Evolutionary conservation across 2,113 vertebrate genomes (phyloP).

Genomic region (Caracal caracal): DNA sequence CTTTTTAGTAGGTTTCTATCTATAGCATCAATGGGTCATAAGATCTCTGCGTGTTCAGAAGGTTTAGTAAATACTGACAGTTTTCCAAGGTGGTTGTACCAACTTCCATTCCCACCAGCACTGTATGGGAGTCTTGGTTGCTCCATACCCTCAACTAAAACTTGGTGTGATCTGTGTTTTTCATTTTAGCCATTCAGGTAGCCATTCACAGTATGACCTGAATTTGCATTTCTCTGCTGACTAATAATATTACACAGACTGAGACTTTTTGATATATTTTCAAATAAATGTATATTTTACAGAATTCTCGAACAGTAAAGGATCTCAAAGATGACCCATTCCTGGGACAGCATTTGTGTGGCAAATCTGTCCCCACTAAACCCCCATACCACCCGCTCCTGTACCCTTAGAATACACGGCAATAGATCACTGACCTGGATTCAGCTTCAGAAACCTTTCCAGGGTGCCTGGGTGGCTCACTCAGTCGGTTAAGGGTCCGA

Average conservation of each 20-base stretch:
- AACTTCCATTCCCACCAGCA: background rate
- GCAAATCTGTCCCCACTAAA: background rate
- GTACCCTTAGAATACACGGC: fast-evolving
- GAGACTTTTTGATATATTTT: background rate
- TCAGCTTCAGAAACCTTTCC: background rate
- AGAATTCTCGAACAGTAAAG: background rate
- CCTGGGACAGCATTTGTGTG: background rate
- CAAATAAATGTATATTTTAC: background rate
- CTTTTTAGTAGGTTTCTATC: background rate
- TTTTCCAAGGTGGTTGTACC: background rate
- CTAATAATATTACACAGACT: background rate
- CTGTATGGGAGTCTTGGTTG: no score
- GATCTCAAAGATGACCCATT: background rate
- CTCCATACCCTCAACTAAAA: background rate
- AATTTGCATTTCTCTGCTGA: background rate
- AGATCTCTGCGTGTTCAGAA: background rate
- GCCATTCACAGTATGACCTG: background rate
- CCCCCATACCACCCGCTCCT: fast-evolving
- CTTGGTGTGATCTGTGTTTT: background rate
- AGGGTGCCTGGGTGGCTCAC: background rate
- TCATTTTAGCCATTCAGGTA: background rate
- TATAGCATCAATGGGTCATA: background rate
- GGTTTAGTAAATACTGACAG: background rate
- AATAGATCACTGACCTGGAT: background rate
- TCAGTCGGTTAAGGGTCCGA: no score